Percentiles rank a stretch among this genome's conserved stretches.
Evolutionary conservation across 2,113 vertebrate species (phyloP).

Genomic region (Elephantulus edwardii): DNA sequence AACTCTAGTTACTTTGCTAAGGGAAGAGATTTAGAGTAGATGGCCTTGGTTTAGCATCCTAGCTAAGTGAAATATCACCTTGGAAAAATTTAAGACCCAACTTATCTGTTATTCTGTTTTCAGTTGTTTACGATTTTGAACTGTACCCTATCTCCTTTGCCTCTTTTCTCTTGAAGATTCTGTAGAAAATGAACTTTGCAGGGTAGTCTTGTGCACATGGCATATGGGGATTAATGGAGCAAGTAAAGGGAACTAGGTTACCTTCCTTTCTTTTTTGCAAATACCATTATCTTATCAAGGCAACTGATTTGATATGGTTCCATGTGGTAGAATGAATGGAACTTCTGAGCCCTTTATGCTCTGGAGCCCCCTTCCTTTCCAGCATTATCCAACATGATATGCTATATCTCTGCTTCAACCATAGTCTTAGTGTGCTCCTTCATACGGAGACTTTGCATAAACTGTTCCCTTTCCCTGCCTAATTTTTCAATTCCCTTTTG

Average conservation of each 20-base stretch:
- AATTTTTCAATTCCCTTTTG: background rate
- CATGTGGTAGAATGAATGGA: background rate
- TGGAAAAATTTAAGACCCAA: background rate
- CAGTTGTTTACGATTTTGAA: background rate
- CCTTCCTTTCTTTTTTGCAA: background rate
- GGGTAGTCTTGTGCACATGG: background rate
- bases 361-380: background rate
- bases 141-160: background rate
- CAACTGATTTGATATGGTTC: background rate
- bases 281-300: background rate
- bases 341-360: background rate
- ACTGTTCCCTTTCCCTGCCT: background rate
- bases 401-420: background rate
- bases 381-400: background rate
- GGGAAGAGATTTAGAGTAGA: background rate
- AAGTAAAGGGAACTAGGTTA: background rate
- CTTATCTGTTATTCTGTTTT: background rate
- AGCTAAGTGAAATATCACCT: background rate
- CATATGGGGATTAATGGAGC: background rate
- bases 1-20: background rate
- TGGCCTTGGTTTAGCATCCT: background rate
- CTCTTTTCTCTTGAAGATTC: background rate
- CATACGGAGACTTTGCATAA: background rate
- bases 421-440: background rate
- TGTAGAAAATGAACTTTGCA: background rate